Base-by-base conservation (phyloP, 1,140 invertebrate genomes). In the Octopus bimaculoides region DNA sequence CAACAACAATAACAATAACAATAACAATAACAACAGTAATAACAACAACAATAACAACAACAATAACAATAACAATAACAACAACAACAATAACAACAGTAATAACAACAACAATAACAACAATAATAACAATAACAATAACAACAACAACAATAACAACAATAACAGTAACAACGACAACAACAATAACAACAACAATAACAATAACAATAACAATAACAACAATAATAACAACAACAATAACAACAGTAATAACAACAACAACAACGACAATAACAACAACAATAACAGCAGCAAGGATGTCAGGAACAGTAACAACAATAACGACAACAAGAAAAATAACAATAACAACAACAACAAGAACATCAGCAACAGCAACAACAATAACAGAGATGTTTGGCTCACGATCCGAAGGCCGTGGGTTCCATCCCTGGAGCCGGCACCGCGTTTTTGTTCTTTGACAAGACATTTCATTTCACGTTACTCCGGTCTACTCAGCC, bases 361-460 rank as follows among this genome's bases (percentile, higher is more conserved):
- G 74, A 17, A 55, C 73, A 17, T 54, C 79, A 54, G 77, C 79
- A 54, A 77, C n/a, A 41, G 5, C 74, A 12, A 77, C 54, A 77
- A 80, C 79, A 52, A 77, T 75, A 77, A 80, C 74, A 78, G 54
- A 10, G 12, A 79, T n/a, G n/a, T n/a, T n/a, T n/a, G n/a, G n/a
- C n/a, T n/a, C n/a, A n/a, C n/a, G n/a, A n/a, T n/a, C n/a, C n/a
- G n/a, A n/a, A n/a, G n/a, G n/a, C n/a, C n/a, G n/a, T n/a, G n/a
- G n/a, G n/a, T n/a, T n/a, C n/a, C n/a, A n/a, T n/a, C n/a, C n/a
- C n/a, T n/a, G n/a, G n/a, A n/a, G n/a, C n/a, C n/a, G n/a, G n/a
- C n/a, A n/a, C n/a, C n/a, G n/a, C n/a, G n/a, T n/a, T n/a, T n/a
- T n/a, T n/a, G n/a, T n/a, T n/a, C n/a, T n/a, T n/a, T n/a, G n/a